Percentiles rank a stretch among this genome's conserved stretches.
Evolutionary conservation across 2,888 invertebrate genomes (phyloP).

Genomic region (Diaphora mendica): DNA sequence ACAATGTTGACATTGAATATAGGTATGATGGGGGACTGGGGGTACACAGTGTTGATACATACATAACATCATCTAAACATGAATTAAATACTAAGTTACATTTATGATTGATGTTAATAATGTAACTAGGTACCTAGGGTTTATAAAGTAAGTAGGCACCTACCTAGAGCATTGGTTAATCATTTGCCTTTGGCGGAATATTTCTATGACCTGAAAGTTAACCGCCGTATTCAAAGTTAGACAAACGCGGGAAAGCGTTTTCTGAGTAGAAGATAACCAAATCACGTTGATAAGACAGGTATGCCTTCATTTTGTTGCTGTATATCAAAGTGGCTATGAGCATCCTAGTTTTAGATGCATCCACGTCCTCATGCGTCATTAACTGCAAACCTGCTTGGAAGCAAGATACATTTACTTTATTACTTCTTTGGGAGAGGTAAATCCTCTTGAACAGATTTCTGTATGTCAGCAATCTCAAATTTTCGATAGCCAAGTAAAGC

Average conservation of each 20-base stretch:
- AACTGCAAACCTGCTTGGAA: constrained; percentile 16
- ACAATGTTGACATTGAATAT: background rate
- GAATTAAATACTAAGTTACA: constrained; percentile 7
- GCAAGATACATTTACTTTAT: background rate
- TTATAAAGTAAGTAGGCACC: too few species aligned
- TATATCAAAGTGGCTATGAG: constrained; percentile 13
- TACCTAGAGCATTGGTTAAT: background rate
- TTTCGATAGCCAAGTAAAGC: constrained; percentile 7
- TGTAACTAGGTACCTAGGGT: background rate
- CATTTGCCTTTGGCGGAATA: background rate
- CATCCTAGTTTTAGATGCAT: background rate
- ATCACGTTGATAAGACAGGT: constrained; percentile 13
- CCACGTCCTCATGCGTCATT: background rate
- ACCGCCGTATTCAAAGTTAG: background rate
- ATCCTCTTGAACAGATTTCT: constrained; percentile 15
- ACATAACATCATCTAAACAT: background rate
- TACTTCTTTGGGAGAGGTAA: background rate
- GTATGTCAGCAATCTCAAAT: background rate
- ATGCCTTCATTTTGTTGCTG: constrained; percentile 9
- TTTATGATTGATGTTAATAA: constrained; percentile 1
- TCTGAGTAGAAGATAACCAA: constrained; percentile 3
- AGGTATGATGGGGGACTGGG: background rate
- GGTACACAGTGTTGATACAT: background rate
- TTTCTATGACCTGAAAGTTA: background rate
- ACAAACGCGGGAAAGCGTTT: constrained; percentile 11